Percentiles rank a stretch among this genome's conserved stretches.
Evolutionary conservation across 2,113 vertebrate genomes (phyloP).

Genomic region (Brachypodius melanocephalos): DNA sequence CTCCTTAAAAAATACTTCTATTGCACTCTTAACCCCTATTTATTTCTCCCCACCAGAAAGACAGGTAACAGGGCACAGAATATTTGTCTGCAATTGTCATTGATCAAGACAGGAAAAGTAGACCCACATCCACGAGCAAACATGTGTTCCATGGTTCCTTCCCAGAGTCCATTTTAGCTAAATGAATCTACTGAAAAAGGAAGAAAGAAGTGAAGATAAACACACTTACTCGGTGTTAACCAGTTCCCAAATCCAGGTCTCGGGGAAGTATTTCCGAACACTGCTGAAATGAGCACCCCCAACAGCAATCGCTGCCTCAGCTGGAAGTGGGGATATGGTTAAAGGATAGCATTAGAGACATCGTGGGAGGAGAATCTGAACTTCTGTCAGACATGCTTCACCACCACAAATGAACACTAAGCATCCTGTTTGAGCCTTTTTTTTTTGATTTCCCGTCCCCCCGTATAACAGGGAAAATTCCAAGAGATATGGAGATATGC

Average conservation of each 20-base stretch:
- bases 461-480: background rate
- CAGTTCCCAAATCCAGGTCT: slow-evolving; percentile 88
- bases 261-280: slow-evolving; percentile 80
- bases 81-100: accelerated
- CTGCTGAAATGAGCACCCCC: background rate
- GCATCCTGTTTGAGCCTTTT: background rate
- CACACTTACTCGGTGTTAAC: slow-evolving; percentile 74
- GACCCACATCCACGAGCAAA: background rate
- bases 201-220: background rate
- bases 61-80: background rate
- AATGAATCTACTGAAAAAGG: background rate
- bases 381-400: background rate
- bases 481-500: accelerated
- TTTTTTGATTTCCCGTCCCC: background rate
- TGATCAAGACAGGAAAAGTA: background rate
- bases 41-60: background rate
- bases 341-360: background rate
- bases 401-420: background rate
- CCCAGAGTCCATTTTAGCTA: background rate
- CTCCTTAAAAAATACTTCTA: background rate
- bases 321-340: background rate
- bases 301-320: accelerated
- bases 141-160: background rate
- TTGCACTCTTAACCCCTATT: background rate
- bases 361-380: background rate